These are phyloP conservation scores for Raja brachyura DNA, from an alignment of 2,113 vertebrate species.

Conservation along the genomic window DNA sequence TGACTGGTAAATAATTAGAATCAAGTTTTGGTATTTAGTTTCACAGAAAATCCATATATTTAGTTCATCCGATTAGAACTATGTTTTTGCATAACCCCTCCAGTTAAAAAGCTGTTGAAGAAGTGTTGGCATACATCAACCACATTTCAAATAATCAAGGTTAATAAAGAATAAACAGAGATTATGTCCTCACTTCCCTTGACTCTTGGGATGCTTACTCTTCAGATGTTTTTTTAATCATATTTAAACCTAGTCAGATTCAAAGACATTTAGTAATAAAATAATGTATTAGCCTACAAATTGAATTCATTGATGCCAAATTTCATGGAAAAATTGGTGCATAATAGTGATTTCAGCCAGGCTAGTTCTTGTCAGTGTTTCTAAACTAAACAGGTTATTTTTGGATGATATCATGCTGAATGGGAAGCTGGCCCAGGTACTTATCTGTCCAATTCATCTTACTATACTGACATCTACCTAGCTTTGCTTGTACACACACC, in stretches of 20 bases:
- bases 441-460: no score
- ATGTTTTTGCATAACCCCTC: neutral
- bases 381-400: no score
- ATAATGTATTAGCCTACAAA: neutral
- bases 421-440: no score
- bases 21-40: neutral
- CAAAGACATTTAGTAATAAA: neutral
- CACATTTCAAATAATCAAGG: neutral
- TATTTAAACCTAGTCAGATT: neutral
- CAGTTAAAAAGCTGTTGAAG: neutral
- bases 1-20: neutral
- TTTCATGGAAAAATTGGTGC: no score
- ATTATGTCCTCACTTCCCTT: neutral
- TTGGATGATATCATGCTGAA: no score
- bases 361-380: no score
- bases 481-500: no score
- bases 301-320: no score
- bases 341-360: no score
- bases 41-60: neutral
- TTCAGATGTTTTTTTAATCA: neutral
- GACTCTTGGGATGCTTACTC: neutral
- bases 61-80: neutral
- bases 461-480: no score
- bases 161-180: neutral
- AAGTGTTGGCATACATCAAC: neutral